A percentile compares a stretch with the other conserved stretches of the same genome.
phyloP scores from a whole-genome alignment of 92 coral and sea anemone species.

The Actinostola sp. region DNA sequence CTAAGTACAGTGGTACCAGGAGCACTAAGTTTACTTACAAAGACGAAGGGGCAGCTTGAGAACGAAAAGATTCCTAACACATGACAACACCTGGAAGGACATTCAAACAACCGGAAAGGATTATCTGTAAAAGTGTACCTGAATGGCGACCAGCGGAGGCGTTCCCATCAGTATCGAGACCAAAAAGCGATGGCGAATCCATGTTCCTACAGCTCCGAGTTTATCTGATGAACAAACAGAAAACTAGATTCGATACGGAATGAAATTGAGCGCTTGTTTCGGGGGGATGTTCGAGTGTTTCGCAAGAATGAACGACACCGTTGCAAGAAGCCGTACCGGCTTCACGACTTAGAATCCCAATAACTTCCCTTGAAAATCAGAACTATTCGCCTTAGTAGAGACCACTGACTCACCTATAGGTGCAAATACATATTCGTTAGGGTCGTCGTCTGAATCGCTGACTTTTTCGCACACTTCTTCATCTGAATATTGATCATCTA shows the following conservation, averaged over 20 bases:
- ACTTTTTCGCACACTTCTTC: slow-evolving; percentile 83
- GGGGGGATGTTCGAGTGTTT: background rate
- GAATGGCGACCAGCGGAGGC: slow-evolving; percentile 96
- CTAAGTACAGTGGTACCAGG: background rate
- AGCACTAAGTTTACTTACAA: too few relatives aligned
- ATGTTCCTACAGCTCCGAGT: slow-evolving; percentile 92
- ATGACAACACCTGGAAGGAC: slow-evolving; percentile 11
- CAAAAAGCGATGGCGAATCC: slow-evolving; percentile 96
- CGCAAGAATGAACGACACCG: background rate
- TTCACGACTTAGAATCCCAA: background rate
- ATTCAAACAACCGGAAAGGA: slow-evolving; percentile 1
- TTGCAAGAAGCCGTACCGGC: slow-evolving; percentile 29
- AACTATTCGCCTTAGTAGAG: background rate
- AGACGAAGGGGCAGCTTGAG: background rate
- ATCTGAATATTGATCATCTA: slow-evolving; percentile 55
- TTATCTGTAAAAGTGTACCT: slow-evolving; percentile 49
- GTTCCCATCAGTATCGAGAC: slow-evolving; percentile 92
- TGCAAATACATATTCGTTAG: slow-evolving; percentile 81
- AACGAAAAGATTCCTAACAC: background rate
- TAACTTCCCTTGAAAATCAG: background rate
- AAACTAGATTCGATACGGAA: background rate
- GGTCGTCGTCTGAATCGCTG: slow-evolving; percentile 74
- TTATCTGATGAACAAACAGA: slow-evolving; percentile 68
- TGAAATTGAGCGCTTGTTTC: background rate
- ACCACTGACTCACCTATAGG: slow-evolving; percentile 80